Evolutionary conservation across 2,797 vertebrate species (phyloP), one percentile per base, ranked within the genome.

Genomic region (Bovichtus variegatus): DNA sequence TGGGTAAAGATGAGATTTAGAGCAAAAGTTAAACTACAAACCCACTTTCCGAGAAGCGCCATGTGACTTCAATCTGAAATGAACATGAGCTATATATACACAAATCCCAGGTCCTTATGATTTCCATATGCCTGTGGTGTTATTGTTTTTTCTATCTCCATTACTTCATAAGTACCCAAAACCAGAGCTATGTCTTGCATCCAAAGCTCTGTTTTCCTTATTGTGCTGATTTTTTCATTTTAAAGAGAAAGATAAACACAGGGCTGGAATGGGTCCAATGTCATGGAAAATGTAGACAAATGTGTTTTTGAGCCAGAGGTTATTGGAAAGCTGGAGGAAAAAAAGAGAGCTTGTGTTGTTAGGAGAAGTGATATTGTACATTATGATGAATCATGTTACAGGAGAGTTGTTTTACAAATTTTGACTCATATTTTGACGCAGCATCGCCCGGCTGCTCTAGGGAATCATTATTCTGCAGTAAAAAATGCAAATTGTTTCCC

Each of bases 41-140:
- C 88, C 81, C 79, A 78, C 81, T 88, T 86, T 91, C 81, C 23
- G 41, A 82, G 80, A 82, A 83, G 68, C 67, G 38, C 90, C 91
- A 92, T 94, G 89, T 90, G 92, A 94, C 89, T 90, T 89, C 89
- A 93, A 90, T 93, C 87, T 89, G 78, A 89, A 86, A 84, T 78
- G 87, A 94, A 87, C 94, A 90, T 80, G 83, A 92, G 90, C 86
- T 90, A 86, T 91, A 86, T 84, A 83, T 92, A 92, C 83, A 92
- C 89, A 88, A 88, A 90, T 77, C 88, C 78, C 61, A 44, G 71
- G 27, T 74, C 76, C 61, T 95, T 94, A 95, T 94, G 93, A 89
- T 92, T 95, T 95, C 94, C 95, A 95, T 93, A 94, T 95, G 95
- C 70, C 77, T 86, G 74, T 76, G 70, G 81, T 91, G 89, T 92